phyloP scores from a whole-genome alignment of 2,113 vertebrate genomes.

The Microcebus ravelobensis region DNA sequence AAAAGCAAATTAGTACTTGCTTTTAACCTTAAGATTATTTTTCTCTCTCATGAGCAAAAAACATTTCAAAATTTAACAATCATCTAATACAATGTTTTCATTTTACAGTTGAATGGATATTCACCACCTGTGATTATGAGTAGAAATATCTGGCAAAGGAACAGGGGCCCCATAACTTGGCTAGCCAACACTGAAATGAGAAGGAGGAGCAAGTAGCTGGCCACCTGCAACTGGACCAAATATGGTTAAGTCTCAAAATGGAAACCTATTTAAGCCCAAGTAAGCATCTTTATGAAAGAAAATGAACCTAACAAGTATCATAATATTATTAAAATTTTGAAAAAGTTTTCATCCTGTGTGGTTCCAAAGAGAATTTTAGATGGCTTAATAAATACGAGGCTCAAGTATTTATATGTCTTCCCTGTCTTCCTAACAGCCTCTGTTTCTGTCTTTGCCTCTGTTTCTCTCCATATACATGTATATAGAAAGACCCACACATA shows the following conservation, averaged over 20 bases:
- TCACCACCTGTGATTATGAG: neutral
- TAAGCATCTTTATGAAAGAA: neutral
- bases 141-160: neutral
- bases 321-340: neutral
- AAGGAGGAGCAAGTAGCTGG: neutral
- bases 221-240: neutral
- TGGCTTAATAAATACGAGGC: neutral
- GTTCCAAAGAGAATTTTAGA: conserved; percentile 35
- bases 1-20: neutral
- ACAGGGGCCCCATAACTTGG: neutral
- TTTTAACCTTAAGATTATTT: neutral
- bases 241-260: neutral
- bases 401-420: neutral
- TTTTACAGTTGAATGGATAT: conserved; percentile 7
- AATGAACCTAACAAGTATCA: neutral
- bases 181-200: neutral
- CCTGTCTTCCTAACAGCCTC: neutral
- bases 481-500: neutral
- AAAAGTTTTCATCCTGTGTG: neutral
- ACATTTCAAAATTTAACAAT: neutral
- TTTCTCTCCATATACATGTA: neutral
- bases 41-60: conserved; percentile 27
- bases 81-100: neutral
- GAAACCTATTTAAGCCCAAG: neutral
- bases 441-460: neutral